Conservation (phyloP, 2,113 vertebrate species). For the Cyanoliseus patagonus region DNA sequence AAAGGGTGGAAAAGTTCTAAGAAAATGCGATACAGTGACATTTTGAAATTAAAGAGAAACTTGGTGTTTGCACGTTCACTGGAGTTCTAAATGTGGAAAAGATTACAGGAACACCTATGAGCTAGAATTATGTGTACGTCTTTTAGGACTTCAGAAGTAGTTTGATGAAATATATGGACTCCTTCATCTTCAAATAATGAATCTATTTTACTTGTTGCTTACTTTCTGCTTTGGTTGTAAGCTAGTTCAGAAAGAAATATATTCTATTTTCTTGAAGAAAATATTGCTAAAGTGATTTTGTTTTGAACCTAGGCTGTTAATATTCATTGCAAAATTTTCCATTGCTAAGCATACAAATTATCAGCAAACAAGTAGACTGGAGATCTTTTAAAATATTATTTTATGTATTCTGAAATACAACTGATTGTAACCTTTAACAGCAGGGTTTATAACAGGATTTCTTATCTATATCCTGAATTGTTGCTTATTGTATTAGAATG, state of each 20-base stretch:
- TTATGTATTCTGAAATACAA: neutral
- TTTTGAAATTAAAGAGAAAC: neutral
- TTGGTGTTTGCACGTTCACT: neutral
- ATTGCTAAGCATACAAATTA: rapidly evolving
- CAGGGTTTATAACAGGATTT: neutral
- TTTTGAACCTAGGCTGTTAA: neutral
- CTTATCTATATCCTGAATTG: neutral
- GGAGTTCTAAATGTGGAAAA: neutral
- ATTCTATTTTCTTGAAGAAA: neutral
- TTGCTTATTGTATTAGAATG: neutral
- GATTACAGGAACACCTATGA: neutral
- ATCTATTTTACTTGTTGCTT: neutral
- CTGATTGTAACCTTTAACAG: neutral
- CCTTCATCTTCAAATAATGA: neutral
- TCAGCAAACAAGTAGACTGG: neutral
- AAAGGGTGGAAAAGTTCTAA: neutral
- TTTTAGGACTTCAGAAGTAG: neutral
- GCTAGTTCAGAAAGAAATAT: neutral
- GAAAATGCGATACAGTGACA: too few species aligned
- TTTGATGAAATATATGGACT: neutral
- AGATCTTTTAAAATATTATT: neutral
- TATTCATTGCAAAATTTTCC: neutral
- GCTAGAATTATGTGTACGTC: neutral
- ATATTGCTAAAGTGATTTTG: neutral
- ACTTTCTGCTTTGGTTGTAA: neutral